Base-by-base conservation (phyloP, 1,140 invertebrate genomes). In the Drosophila ercepeae region DNA sequence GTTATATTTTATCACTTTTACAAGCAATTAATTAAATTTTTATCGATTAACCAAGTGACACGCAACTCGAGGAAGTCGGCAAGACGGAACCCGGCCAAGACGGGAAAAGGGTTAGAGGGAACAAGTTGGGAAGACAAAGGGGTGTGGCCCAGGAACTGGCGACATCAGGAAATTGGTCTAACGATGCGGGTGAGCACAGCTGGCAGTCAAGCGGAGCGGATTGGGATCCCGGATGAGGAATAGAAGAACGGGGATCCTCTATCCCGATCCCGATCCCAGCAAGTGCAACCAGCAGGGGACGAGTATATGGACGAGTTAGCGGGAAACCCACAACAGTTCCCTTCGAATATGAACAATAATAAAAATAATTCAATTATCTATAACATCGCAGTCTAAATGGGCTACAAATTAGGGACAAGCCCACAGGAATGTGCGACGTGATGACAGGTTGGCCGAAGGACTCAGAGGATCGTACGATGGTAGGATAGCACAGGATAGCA, bases 291-390 rank as follows among this genome's bases (percentile, higher is more conserved):
- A 68, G 72, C 78, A 52, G 65, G 53, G 55, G 54, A 46, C 55
- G 3, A 13, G n/a, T 7, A 34, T 9, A 1, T 3, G 2, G 32
- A 36, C n/a, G n/a, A 7, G 36, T 39, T 39, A 39, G 13, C 60
- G 59, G 65, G 77, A 81, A 82, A 65, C 45, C 44, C 25, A 29
- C 29, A 61, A 44, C 41, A 44, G 73, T 34, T 52, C 44, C 45
- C 39, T 32, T 32, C 13, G 50, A 71, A 75, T 70, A 59, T 63
- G 63, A 67, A 68, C 64, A 86, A 86, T 86, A 86, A 86, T 86
- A 86, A 86, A 86, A 81, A 81, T 86, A 86, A 86, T 86, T 86
- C 82, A 86, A 86, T 86, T 86, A 86, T 88, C 73, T 70, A 65
- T 52, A 59, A 75, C 21, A 81, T 51, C 64, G 45, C 45, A 64